Conservation (phyloP, 1,140 invertebrate species). For the Wiebesia pumilae region DNA sequence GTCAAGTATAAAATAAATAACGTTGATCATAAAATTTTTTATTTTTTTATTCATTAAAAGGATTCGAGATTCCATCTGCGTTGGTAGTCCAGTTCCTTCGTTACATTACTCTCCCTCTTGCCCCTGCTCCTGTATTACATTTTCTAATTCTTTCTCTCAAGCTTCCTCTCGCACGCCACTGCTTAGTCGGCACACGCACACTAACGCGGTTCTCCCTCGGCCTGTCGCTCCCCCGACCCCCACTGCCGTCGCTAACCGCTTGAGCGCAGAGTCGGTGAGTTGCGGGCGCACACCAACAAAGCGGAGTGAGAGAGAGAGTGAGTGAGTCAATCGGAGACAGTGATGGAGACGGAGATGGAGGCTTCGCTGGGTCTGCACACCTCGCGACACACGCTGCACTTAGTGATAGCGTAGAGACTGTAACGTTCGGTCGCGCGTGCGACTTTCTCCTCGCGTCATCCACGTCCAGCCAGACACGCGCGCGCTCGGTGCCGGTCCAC, state of each 20-base stretch:
- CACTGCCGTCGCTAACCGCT: too few relatives aligned
- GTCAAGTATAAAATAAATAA: too few relatives aligned
- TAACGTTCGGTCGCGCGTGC: constrained; percentile 65
- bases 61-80: too few relatives aligned
- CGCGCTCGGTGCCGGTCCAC: too few relatives aligned
- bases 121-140: background rate
- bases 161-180: background rate
- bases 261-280: background rate
- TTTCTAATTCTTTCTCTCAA: background rate
- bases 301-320: background rate
- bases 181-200: background rate
- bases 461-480: background rate
- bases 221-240: background rate
- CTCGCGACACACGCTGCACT: constrained; percentile 58
- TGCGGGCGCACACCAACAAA: background rate
- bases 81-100: too few relatives aligned
- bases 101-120: background rate
- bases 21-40: too few relatives aligned
- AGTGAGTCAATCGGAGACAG: background rate
- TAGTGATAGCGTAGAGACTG: constrained; percentile 74
- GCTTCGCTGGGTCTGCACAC: constrained; percentile 58
- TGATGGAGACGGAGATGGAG: background rate
- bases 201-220: background rate
- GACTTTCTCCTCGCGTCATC: background rate
- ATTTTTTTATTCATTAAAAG: too few relatives aligned